Base-by-base conservation (phyloP, 1,140 invertebrate genomes). In the Muscidifurax raptorellus region DNA sequence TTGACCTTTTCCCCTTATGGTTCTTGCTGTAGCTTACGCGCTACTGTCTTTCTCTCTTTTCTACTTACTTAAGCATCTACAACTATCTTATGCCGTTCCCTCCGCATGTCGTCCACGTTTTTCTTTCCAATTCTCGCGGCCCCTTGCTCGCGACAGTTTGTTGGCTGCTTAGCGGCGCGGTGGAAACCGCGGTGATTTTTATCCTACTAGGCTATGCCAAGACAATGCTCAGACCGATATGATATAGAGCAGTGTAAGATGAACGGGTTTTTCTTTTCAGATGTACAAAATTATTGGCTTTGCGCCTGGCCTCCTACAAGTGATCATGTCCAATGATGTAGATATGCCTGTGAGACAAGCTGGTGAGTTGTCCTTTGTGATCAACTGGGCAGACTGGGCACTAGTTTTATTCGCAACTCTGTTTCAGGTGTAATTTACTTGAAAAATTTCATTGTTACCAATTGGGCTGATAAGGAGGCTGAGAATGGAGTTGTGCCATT, bases 271-370 rank as follows among this genome's bases (percentile, higher is more conserved):
- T 77, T 27, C 59, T 80, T 84, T 89, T 94, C 90, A 99, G 97
- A 96, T 98, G 89, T 96, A 98, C 90, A 98, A 98, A 94, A 98
- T 99, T 82, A 98, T 98, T 94, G 98, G 98, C 47, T 99, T 99
- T 94, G 96, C 97, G 74, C 98, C 98, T 47, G 95, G 96, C 69
- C 93, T 99, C 28, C 94, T 99, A 22, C 97, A 99, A 95, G 96
- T 99, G 85, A 96, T 99, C 18, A 98, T 99, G 97, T 95, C 96
- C 90, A 94, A 95, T 89, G 96, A 98, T 87, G 94, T 98, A 64
- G 97, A 99, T 66, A 96, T 98, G 95, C 97, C 98, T 86, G 96
- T 99, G 0, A 94, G 98, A 87, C 98, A 99, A 95, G 98, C 99
- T 86, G 98, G 97, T 94, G 91, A 89, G 87, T 90, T 82, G 52